A percentile compares a stretch with the other conserved stretches of the same genome.
Evolutionary conservation across 2,113 vertebrate species (phyloP).

Genomic region (Reinhardtius hippoglossoides): DNA sequence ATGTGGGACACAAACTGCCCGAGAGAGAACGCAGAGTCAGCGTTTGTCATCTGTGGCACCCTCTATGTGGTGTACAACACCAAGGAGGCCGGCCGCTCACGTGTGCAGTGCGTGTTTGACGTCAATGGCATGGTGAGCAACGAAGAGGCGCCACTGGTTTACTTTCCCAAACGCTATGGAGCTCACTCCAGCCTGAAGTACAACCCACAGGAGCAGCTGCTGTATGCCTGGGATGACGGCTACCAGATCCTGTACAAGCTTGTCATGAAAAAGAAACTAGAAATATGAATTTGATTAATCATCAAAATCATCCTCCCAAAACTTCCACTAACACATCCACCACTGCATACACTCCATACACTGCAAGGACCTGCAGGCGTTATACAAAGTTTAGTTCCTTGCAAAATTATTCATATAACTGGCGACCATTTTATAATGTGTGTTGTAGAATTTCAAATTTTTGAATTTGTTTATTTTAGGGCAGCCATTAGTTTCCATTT

Average conservation of each 20-base stretch:
- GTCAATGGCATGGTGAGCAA: conserved; percentile 89
- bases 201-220: conserved; percentile 90
- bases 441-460: conserved; percentile 7
- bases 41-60: conserved; percentile 94
- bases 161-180: conserved; percentile 95
- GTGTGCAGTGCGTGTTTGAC: conserved; percentile 94
- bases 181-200: conserved; percentile 95
- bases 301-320: not conserved
- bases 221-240: conserved; percentile 97
- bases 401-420: not conserved
- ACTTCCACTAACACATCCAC: not conserved
- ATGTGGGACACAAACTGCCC: conserved; percentile 97
- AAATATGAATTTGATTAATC: conserved; percentile 64
- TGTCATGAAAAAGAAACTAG: conserved; percentile 90
- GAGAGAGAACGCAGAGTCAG: conserved; percentile 91
- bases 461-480: not conserved
- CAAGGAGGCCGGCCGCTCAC: conserved; percentile 90
- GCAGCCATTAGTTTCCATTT: not conserved
- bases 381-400: not conserved
- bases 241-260: conserved; percentile 98
- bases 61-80: conserved; percentile 98
- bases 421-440: not conserved
- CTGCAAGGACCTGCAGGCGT: not conserved
- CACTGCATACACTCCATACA: too few species aligned
- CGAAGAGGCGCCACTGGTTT: conserved; percentile 89